phyloP scores from a whole-genome alignment of 2,888 invertebrate genomes.

The Syrphus vitripennis region DNA sequence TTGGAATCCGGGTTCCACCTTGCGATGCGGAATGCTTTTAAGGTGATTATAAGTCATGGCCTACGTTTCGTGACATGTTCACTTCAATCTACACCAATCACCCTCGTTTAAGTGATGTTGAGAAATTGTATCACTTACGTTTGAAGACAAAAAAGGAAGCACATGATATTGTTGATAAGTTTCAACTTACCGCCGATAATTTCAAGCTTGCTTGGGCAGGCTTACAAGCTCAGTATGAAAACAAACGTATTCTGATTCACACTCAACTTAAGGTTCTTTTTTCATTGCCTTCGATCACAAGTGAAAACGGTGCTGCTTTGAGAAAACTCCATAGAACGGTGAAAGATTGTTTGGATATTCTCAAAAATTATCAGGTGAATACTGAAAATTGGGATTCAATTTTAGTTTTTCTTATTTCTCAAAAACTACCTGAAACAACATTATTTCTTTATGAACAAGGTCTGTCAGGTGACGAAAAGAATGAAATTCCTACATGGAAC shows the following conservation, averaged over 20 bases:
- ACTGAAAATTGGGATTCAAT: not conserved
- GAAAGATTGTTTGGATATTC: not conserved
- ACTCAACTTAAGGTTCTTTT: not conserved
- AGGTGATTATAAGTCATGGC: slow-evolving; percentile 17
- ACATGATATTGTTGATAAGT: too few species aligned
- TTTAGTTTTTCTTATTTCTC: not conserved
- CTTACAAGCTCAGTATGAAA: not conserved
- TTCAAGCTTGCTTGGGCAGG: not conserved
- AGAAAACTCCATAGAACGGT: not conserved
- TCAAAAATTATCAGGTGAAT: not conserved
- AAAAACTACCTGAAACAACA: not conserved
- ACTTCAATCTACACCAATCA: too few species aligned
- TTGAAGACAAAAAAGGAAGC: too few species aligned
- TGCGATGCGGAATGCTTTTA: slow-evolving; percentile 5
- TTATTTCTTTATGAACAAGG: not conserved
- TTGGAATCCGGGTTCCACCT: not conserved
- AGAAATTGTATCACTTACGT: too few species aligned
- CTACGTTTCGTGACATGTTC: not conserved
- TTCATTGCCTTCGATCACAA: not conserved
- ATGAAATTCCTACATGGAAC: not conserved
- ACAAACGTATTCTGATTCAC: not conserved
- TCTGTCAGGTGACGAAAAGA: too few species aligned
- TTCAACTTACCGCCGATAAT: too few species aligned
- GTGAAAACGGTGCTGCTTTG: not conserved
- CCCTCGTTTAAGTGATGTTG: too few species aligned